Percentiles rank a stretch among this genome's conserved stretches.
Evolutionary conservation across 1,140 invertebrate species (phyloP).

Genomic region (Polypedilum vanderplanki): DNA sequence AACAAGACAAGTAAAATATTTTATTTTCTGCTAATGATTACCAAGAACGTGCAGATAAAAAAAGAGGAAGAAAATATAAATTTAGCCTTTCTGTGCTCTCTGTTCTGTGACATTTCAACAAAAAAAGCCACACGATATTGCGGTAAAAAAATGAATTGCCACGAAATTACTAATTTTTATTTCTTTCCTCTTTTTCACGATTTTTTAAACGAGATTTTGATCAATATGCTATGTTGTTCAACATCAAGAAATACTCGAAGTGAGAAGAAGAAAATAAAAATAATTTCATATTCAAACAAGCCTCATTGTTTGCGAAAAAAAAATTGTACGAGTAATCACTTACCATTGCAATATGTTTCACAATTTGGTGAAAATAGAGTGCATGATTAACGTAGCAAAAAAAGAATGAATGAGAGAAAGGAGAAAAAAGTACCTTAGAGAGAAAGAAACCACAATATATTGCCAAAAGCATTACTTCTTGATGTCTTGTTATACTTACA

Average conservation of each 20-base stretch:
- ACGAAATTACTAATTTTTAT: not conserved
- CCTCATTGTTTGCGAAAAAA: not conserved
- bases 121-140: not conserved
- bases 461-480: not conserved
- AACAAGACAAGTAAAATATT: not conserved
- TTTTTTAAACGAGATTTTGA: not conserved
- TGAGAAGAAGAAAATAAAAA: slow-evolving; percentile 3
- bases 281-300: not conserved
- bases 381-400: slow-evolving; percentile 2
- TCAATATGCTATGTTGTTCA: not conserved
- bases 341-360: not conserved
- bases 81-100: too few relatives aligned
- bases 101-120: not conserved
- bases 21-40: not conserved
- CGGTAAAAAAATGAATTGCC: not conserved
- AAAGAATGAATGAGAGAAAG: too few relatives aligned
- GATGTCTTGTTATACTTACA: not conserved
- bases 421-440: not conserved
- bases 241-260: not conserved
- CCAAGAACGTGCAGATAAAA: not conserved
- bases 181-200: not conserved
- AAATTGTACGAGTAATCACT: slow-evolving; percentile 1
- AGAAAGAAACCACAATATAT: not conserved
- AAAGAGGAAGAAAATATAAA: not conserved
- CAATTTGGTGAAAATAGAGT: slow-evolving; percentile 3